phyloP scores from a whole-genome alignment of 2,888 invertebrate genomes.

The Aplocera efformata region DNA sequence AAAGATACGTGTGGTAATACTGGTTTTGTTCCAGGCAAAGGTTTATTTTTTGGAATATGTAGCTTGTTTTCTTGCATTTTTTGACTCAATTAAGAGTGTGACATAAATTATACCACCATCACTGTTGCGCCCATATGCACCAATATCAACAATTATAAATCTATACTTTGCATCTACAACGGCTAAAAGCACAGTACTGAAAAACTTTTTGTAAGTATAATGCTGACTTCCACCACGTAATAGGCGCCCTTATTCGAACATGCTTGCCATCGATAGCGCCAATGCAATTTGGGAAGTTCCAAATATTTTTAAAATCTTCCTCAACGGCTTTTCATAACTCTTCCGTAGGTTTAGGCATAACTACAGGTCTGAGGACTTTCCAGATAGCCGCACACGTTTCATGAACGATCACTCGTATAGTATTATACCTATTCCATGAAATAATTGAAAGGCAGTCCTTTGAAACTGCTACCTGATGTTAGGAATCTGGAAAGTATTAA shows the following conservation, averaged over 20 bases:
- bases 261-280: constrained; percentile 23
- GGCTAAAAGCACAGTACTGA: constrained; percentile 23
- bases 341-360: constrained; percentile 23
- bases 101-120: constrained; percentile 5
- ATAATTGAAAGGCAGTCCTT: no score
- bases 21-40: constrained; percentile 28
- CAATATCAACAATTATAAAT: constrained; percentile 23
- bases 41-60: constrained; percentile 29
- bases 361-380: not conserved
- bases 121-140: constrained; percentile 16
- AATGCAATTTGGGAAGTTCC: constrained; percentile 26
- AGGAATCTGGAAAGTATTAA: no score
- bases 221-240: constrained; percentile 17
- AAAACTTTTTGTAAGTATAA: constrained; percentile 25
- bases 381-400: no score
- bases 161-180: constrained; percentile 22
- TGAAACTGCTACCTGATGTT: no score
- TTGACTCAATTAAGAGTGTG: constrained; percentile 19
- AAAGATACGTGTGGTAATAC: no score
- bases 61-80: constrained; percentile 23
- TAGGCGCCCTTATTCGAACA: constrained; percentile 17
- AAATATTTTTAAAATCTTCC: constrained; percentile 19
- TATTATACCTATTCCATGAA: no score
- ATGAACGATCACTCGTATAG: no score
- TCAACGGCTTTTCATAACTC: constrained; percentile 11